These are phyloP conservation scores for Protula sp. DNA, from an alignment of 2,888 invertebrate species.

Conservation along the genomic window DNA sequence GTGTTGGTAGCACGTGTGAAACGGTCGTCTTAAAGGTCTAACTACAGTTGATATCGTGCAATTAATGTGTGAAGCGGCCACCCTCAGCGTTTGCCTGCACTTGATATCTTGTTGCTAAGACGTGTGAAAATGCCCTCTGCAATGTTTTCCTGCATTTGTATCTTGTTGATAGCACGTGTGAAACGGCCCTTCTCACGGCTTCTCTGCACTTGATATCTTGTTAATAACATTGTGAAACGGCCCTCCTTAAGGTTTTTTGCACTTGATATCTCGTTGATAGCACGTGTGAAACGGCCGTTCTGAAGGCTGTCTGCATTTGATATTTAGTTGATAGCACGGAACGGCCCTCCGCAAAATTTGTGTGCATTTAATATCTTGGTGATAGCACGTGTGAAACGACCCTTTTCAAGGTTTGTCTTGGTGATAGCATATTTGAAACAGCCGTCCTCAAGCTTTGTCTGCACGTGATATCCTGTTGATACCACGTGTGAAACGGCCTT, in stretches of 20 bases:
- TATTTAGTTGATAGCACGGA: too few relatives aligned
- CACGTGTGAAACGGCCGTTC: conserved; percentile 3
- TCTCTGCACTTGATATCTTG: background rate
- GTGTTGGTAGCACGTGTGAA: background rate
- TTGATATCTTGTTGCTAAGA: background rate
- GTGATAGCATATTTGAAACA: too few relatives aligned
- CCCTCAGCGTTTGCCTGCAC: conserved; percentile 40
- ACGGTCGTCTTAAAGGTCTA: background rate
- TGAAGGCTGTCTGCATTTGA: too few relatives aligned
- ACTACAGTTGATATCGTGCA: too few relatives aligned
- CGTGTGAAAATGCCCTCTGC: background rate
- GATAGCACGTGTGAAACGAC: conserved; percentile 4
- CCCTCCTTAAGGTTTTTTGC: conserved; percentile 37
- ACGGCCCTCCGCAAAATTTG: conserved; percentile 49
- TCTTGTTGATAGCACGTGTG: too few relatives aligned
- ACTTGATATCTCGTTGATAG: background rate
- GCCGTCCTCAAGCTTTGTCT: conserved; percentile 45
- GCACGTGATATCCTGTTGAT: background rate
- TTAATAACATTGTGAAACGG: background rate
- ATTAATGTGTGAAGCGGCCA: conserved; percentile 49
- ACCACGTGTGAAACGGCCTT: conserved; percentile 4
- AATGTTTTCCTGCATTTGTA: too few relatives aligned
- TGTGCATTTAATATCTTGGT: background rate
- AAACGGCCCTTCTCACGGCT: conserved; percentile 36
- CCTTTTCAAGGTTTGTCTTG: background rate